phyloP scores from a whole-genome alignment of 2,888 invertebrate genomes.

The Alcis repandata region DNA sequence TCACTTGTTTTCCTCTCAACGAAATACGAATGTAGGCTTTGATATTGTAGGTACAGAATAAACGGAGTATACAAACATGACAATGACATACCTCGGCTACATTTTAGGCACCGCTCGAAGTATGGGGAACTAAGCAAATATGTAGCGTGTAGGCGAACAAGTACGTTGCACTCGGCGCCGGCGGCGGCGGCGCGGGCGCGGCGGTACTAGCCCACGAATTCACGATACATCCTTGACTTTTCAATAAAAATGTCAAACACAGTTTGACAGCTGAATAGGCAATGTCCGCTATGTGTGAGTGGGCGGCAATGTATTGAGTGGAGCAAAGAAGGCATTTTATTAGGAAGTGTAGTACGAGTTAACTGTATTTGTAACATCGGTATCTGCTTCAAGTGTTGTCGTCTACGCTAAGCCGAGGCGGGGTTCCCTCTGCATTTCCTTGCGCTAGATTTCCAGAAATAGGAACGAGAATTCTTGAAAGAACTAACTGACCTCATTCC shows the following conservation, averaged over 20 bases:
- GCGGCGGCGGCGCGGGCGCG: slow-evolving; percentile 5
- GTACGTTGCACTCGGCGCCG: slow-evolving; percentile 57
- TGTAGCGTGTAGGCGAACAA: slow-evolving; percentile 51
- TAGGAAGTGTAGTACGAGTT: background rate
- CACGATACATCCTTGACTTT: slow-evolving; percentile 60
- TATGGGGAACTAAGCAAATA: slow-evolving; percentile 54
- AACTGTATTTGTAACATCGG: background rate
- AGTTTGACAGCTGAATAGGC: slow-evolving; percentile 36
- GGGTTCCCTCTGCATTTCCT: no score
- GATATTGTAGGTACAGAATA: no score
- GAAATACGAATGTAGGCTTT: no score
- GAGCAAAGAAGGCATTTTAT: slow-evolving; percentile 3
- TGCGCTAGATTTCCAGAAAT: no score
- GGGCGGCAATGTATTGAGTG: slow-evolving; percentile 14
- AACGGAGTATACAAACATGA: no score
- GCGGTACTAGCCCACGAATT: background rate
- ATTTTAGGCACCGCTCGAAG: slow-evolving; percentile 50
- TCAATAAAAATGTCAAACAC: slow-evolving; percentile 50
- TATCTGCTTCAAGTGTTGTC: background rate
- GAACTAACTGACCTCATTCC: no score
- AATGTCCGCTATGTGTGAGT: slow-evolving; percentile 33
- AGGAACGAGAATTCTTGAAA: no score
- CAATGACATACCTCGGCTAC: slow-evolving; percentile 18
- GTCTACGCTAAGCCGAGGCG: no score
- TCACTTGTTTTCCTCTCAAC: background rate